Evolutionary conservation across 2,888 invertebrate species (phyloP).

Genomic region (Gryllus longicercus): DNA sequence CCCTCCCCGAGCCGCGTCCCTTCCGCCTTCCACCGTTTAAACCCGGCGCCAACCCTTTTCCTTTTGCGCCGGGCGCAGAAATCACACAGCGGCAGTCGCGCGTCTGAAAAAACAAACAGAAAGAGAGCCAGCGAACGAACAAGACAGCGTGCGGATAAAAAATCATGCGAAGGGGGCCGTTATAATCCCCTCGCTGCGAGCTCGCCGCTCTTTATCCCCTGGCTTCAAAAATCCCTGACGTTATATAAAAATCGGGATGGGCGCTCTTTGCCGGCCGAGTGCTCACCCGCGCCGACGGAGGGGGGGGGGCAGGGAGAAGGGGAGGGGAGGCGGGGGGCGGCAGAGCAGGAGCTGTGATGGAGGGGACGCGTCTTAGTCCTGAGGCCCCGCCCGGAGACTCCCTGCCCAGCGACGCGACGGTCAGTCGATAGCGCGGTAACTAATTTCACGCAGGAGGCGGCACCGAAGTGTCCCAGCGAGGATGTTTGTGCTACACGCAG

Average conservation of each 20-base stretch:
- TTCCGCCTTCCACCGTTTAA: background rate
- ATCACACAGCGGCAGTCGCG: slow-evolving; percentile 11
- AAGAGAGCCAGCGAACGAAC: background rate
- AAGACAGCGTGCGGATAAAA: slow-evolving; percentile 17
- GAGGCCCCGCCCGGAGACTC: too few species aligned
- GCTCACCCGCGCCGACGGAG: background rate
- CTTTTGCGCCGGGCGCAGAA: background rate
- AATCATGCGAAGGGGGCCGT: background rate
- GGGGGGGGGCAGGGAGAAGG: background rate
- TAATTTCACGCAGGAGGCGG: too few species aligned
- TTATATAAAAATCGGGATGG: slow-evolving; percentile 17
- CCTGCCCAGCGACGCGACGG: too few species aligned
- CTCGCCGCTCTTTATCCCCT: background rate
- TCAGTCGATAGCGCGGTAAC: too few species aligned
- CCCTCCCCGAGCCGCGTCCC: background rate
- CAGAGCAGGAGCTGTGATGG: too few species aligned
- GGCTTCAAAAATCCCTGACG: slow-evolving; percentile 2
- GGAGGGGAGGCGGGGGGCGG: background rate
- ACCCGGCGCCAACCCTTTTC: background rate
- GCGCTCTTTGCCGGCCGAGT: background rate
- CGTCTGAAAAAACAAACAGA: slow-evolving; percentile 17
- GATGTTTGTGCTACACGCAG: too few species aligned
- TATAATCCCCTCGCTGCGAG: background rate
- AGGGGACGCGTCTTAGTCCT: too few species aligned
- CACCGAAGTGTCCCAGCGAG: too few species aligned